Percentiles rank a stretch among this genome's conserved stretches.
phyloP scores from a whole-genome alignment of 2,113 vertebrate species.

The Diglossa brunneiventris region DNA sequence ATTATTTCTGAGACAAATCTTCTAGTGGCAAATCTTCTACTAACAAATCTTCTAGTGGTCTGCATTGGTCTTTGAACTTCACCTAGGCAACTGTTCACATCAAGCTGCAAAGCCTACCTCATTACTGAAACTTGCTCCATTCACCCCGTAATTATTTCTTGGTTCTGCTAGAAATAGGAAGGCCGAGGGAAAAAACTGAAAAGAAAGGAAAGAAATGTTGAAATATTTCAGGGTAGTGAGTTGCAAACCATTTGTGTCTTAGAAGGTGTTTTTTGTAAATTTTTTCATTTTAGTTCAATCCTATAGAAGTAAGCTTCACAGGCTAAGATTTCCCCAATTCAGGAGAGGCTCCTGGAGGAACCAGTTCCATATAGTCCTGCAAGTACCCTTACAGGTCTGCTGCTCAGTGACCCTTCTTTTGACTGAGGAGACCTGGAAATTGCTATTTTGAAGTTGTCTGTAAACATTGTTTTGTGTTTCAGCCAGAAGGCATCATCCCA shows the following conservation, averaged over 20 bases:
- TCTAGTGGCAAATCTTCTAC: neutral
- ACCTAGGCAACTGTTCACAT: constrained; percentile 26
- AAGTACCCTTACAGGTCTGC: neutral
- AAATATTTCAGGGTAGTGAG: neutral
- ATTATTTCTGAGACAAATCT: neutral
- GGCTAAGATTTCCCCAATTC: neutral
- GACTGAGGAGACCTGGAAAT: neutral
- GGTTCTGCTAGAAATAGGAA: neutral
- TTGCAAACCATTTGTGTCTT: neutral
- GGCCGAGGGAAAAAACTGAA: neutral
- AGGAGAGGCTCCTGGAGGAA: neutral
- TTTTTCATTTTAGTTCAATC: neutral
- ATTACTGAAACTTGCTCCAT: neutral
- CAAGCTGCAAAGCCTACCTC: constrained; percentile 26
- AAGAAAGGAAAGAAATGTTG: neutral
- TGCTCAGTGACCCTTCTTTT: neutral
- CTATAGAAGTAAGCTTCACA: neutral
- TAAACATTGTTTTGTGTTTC: neutral
- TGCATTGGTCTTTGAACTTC: constrained; percentile 33
- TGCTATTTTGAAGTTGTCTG: neutral
- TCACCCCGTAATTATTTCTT: neutral
- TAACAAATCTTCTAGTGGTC: neutral
- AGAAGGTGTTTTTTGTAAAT: neutral
- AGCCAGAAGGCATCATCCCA: neutral
- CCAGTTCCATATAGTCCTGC: neutral